phyloP scores from a whole-genome alignment of 2,797 vertebrate species.

The Sternotherus odoratus region DNA sequence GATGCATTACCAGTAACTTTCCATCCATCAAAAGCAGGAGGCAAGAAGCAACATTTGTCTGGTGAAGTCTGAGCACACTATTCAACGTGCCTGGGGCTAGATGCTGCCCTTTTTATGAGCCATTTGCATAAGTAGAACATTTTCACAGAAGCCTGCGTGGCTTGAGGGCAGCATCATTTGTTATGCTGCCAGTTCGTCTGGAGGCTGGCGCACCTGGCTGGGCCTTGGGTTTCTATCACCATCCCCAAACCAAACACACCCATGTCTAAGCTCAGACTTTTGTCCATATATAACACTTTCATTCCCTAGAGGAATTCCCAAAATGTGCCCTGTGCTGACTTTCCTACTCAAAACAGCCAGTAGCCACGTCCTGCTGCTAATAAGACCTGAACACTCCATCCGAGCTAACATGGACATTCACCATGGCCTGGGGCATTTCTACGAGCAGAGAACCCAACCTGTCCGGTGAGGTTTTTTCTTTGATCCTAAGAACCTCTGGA shows the following conservation, averaged over 20 bases:
- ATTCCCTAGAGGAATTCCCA: not conserved
- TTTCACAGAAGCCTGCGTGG: constrained; percentile 55
- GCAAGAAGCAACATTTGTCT: constrained; percentile 56
- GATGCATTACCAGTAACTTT: constrained; percentile 49
- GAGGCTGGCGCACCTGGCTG: not conserved
- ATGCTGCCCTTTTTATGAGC: constrained; percentile 53
- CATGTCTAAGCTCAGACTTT: not conserved
- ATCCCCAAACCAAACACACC: not conserved
- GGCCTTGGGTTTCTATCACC: not conserved
- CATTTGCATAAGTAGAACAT: constrained; percentile 65
- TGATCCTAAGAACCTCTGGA: not conserved
- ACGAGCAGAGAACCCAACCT: not conserved
- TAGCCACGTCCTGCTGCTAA: not conserved
- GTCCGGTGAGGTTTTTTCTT: not conserved
- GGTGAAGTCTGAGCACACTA: constrained; percentile 64
- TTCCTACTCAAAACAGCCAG: not conserved
- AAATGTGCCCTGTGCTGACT: not conserved
- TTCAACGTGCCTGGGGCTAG: constrained; percentile 57
- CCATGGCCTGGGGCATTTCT: not conserved
- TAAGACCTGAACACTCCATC: not conserved
- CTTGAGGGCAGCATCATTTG: constrained; percentile 16
- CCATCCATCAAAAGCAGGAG: constrained; percentile 46
- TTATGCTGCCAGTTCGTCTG: not conserved
- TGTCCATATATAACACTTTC: not conserved
- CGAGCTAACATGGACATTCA: rapidly evolving